phyloP scores from a whole-genome alignment of 2,888 invertebrate species.

The Mylabris sibirica region DNA sequence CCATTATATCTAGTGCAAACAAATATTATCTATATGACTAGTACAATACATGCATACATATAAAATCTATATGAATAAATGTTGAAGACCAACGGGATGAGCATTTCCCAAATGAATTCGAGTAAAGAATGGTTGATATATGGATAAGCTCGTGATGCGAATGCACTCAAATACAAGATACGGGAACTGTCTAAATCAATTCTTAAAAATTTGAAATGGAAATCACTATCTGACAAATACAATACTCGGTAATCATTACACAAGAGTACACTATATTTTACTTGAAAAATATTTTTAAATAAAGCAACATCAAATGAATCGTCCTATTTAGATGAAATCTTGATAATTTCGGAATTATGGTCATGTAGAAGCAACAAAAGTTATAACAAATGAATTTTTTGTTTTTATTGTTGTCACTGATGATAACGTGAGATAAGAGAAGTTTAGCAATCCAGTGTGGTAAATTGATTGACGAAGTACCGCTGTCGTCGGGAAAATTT shows the following conservation, averaged over 20 bases:
- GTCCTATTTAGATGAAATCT: too few species aligned
- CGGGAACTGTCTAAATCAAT: slow-evolving; percentile 30
- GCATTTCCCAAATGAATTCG: slow-evolving; percentile 26
- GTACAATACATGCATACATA: slow-evolving; percentile 21
- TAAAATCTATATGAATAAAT: slow-evolving; percentile 14
- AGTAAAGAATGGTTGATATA: slow-evolving; percentile 23
- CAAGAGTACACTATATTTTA: slow-evolving; percentile 13
- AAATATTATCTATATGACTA: background rate
- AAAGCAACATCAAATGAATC: background rate
- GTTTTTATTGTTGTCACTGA: too few species aligned
- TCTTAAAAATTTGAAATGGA: slow-evolving; percentile 27
- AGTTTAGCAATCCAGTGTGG: too few species aligned
- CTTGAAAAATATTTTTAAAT: background rate
- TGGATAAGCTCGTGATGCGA: slow-evolving; percentile 27
- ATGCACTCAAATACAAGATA: slow-evolving; percentile 24
- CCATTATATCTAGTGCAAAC: too few species aligned
- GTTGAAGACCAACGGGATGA: slow-evolving; percentile 24
- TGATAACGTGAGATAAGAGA: too few species aligned
- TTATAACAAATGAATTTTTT: background rate
- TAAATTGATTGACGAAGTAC: too few species aligned
- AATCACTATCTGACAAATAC: slow-evolving; percentile 25
- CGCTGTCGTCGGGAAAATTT: too few species aligned
- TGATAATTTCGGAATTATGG: too few species aligned
- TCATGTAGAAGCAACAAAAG: too few species aligned
- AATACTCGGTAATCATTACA: slow-evolving; percentile 17